These are phyloP conservation scores for Ceraclea dissimilis DNA, from an alignment of 2,888 invertebrate genomes.

Conservation along the genomic window DNA sequence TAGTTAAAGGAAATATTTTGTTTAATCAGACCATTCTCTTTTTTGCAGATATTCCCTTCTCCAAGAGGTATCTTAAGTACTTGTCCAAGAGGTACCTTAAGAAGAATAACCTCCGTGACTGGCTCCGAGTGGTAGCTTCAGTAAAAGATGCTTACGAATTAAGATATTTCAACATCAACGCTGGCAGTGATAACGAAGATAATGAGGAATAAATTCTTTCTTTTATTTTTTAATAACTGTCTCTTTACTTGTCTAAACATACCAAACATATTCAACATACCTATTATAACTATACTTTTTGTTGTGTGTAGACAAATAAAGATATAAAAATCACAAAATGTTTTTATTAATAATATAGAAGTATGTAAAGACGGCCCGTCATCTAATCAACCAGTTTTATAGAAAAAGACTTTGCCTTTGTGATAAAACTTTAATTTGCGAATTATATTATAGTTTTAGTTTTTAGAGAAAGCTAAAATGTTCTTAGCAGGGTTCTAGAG, in stretches of 20 bases:
- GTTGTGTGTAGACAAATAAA: slow-evolving; percentile 18
- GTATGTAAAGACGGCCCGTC: too few species aligned
- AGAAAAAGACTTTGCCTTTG: too few species aligned
- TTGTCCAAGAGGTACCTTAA: slow-evolving; percentile 99
- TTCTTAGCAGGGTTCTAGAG: too few species aligned
- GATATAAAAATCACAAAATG: slow-evolving; percentile 13
- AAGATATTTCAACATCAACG: slow-evolving; percentile 96
- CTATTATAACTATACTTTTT: slow-evolving; percentile 4
- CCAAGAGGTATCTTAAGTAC: slow-evolving; percentile 93
- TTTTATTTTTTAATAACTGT: background rate
- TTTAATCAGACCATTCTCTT: too few species aligned
- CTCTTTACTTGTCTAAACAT: slow-evolving; percentile 13
- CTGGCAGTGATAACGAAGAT: slow-evolving; percentile 69
- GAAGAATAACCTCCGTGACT: slow-evolving; percentile 98
- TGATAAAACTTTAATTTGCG: too few species aligned
- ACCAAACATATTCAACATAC: background rate
- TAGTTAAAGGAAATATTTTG: too few species aligned
- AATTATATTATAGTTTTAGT: too few species aligned
- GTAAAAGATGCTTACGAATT: slow-evolving; percentile 96
- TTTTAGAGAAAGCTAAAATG: too few species aligned
- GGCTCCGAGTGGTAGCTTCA: slow-evolving; percentile 97
- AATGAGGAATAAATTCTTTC: slow-evolving; percentile 64
- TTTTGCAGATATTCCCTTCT: slow-evolving; percentile 58
- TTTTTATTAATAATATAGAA: too few species aligned
- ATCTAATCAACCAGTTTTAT: too few species aligned